Evolutionary conservation across 1,140 invertebrate species (phyloP), one percentile per base, ranked within the genome.

Genomic region (Protaetia brevitarsis): DNA sequence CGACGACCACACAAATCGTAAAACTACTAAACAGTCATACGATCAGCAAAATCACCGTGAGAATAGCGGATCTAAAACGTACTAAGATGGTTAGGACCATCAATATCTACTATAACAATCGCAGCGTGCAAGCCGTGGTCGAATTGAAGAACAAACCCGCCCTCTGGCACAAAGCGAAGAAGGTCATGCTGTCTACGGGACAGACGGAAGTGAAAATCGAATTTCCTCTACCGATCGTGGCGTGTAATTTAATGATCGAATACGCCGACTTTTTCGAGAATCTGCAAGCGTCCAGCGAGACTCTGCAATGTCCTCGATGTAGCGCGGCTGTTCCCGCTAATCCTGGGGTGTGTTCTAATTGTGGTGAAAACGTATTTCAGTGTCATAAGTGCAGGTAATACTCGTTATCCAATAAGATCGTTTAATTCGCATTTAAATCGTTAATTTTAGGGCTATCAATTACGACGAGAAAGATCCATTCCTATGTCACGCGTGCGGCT

Each of bases 391-490:
- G 95, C 82, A 88, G 94, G 87, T 89, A 74, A 73, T n/a, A n/a
- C n/a, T 8, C 11, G 6, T 59, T 59, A 11, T 56, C n/a, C n/a
- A n/a, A n/a, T n/a, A n/a, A n/a, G n/a, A n/a, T n/a, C n/a, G n/a
- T n/a, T n/a, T n/a, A n/a, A n/a, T 19, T 16, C 5, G 28, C n/a
- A 28, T 30, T 59, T 59, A n/a, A 57, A 27, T 27, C 23, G 8
- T 51, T n/a, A n/a, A n/a, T 51, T 78, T 63, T 75, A 87, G 91
- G 11, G 94, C 96, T 0, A 99, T 99, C 68, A 99, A 99, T 81
- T 99, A 99, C 81, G 97, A 99, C 79, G 96, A 99, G 78, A 97
- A 98, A 78, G 97, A 99, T 84, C 97, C 97, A 1, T 99, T 99
- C 85, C 80, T 99, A 10, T 99, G 97, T 78, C 97, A 98, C 80